Conservation (phyloP, 2,797 vertebrate species). For the Myotis myotis region DNA sequence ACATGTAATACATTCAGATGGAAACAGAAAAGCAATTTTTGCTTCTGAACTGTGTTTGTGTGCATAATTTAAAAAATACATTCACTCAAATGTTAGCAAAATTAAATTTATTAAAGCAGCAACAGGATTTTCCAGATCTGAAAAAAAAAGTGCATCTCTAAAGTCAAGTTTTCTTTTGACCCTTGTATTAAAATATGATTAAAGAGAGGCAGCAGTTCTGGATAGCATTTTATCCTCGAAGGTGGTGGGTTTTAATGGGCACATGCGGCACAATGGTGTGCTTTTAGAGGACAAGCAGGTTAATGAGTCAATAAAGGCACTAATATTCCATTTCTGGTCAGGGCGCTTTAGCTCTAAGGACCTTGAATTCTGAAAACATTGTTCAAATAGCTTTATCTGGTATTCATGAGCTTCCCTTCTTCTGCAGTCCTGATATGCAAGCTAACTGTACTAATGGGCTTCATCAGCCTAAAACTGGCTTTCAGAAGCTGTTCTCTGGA, state of each 20-base stretch:
- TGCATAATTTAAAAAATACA: slow-evolving; percentile 45
- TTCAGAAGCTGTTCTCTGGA: slow-evolving; percentile 2
- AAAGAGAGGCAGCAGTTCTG: not conserved
- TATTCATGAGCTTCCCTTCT: not conserved
- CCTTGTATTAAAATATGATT: slow-evolving; percentile 57
- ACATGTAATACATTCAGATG: not conserved
- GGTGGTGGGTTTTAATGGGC: not conserved
- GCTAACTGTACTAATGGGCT: not conserved
- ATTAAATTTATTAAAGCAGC: slow-evolving; percentile 53
- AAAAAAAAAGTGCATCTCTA: slow-evolving; percentile 48
- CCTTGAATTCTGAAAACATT: not conserved
- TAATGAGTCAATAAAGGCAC: not conserved
- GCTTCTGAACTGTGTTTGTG: slow-evolving; percentile 10
- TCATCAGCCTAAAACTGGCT: not conserved
- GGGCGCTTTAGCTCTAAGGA: not conserved
- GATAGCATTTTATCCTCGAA: not conserved
- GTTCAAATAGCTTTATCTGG: not conserved
- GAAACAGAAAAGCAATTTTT: slow-evolving; percentile 24
- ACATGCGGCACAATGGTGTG: not conserved
- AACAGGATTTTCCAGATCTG: slow-evolving; percentile 49
- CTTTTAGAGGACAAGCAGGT: not conserved
- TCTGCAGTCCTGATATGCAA: not conserved
- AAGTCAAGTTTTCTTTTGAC: slow-evolving; percentile 50
- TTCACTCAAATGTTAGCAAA: slow-evolving; percentile 59
- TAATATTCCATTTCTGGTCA: not conserved